Percentiles rank a stretch among this genome's conserved stretches.
Evolutionary conservation across 2,113 vertebrate genomes (phyloP).

Genomic region (Morone saxatilis): DNA sequence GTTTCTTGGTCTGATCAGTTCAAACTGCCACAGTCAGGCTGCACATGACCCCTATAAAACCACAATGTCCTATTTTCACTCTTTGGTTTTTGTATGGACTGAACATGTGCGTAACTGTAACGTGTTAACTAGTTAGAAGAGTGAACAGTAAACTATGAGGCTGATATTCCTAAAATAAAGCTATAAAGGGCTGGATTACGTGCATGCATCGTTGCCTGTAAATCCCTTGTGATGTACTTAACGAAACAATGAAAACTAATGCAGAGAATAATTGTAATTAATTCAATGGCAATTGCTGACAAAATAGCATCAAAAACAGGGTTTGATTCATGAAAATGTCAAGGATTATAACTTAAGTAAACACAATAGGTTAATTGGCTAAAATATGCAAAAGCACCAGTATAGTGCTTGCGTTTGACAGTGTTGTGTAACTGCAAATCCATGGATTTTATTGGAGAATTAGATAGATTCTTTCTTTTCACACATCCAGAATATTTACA

Average conservation of each 20-base stretch:
- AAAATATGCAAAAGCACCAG: neutral
- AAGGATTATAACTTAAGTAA: neutral
- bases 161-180: neutral
- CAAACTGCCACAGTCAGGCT: too few species aligned
- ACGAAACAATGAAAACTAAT: neutral
- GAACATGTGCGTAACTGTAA: neutral
- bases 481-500: conserved; percentile 38
- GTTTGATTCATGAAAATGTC: neutral
- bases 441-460: neutral
- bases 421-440: neutral
- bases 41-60: neutral
- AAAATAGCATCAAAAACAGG: neutral
- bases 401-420: neutral
- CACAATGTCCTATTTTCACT: neutral
- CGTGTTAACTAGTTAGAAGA: neutral
- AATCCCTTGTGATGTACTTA: neutral
- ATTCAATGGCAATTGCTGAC: neutral
- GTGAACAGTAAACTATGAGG: neutral
- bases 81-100: neutral
- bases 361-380: neutral
- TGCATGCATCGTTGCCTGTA: neutral
- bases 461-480: conserved; percentile 29
- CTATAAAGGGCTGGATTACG: neutral
- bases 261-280: neutral
- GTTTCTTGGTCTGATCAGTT: too few species aligned